Evolutionary conservation across 2,888 invertebrate genomes (phyloP).

Genomic region (Scaptomyza caliginosa): DNA sequence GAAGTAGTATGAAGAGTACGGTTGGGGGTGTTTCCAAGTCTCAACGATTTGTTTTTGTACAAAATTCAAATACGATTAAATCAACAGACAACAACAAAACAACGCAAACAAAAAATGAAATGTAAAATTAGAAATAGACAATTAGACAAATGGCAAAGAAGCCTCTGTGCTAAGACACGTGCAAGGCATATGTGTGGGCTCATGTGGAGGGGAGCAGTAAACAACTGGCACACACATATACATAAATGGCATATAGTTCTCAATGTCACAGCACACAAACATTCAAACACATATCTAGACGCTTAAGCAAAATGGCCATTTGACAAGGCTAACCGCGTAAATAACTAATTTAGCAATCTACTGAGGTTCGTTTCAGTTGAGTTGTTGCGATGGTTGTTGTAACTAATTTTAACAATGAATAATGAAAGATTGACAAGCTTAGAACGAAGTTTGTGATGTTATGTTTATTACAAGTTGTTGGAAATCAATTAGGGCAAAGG

Average conservation of each 20-base stretch:
- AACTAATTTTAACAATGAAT: too few species aligned
- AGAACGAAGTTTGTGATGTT: neutral
- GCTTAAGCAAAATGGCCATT: slow-evolving; percentile 25
- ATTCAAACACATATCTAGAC: neutral
- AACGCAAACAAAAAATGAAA: slow-evolving; percentile 38
- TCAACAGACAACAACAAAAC: slow-evolving; percentile 23
- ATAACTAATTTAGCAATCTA: slow-evolving; percentile 74
- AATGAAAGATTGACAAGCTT: too few species aligned
- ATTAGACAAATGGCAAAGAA: slow-evolving; percentile 69
- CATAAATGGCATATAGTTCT: slow-evolving; percentile 35
- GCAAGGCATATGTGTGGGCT: slow-evolving; percentile 36
- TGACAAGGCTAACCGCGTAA: slow-evolving; percentile 59
- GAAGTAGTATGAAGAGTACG: slow-evolving; percentile 37
- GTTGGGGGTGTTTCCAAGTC: neutral
- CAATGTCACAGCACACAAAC: slow-evolving; percentile 60
- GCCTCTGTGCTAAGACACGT: slow-evolving; percentile 41
- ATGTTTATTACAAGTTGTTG: neutral
- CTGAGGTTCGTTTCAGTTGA: slow-evolving; percentile 64
- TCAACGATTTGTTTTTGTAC: slow-evolving; percentile 13
- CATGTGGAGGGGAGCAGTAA: neutral
- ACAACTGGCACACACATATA: slow-evolving; percentile 1
- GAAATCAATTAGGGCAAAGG: too few species aligned
- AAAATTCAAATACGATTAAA: slow-evolving; percentile 53
- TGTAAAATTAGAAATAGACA: slow-evolving; percentile 71
- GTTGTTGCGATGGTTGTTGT: slow-evolving; percentile 11